These are phyloP conservation scores for Pterocles orientalis DNA, from an alignment of 2,113 vertebrate species.

Conservation along the genomic window DNA sequence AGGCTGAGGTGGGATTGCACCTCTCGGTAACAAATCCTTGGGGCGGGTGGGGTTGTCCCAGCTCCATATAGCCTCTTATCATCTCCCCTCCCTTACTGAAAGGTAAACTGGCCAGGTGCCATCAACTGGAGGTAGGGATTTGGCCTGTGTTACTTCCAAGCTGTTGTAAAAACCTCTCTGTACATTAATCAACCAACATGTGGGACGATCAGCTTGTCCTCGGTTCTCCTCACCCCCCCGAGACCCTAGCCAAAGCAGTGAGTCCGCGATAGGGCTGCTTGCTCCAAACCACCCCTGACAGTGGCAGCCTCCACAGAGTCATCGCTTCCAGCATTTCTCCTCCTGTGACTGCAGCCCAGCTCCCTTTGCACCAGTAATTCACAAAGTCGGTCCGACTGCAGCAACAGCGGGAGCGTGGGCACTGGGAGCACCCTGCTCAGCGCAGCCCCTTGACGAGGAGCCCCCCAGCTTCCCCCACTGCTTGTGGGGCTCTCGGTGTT, in stretches of 20 bases:
- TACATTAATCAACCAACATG: not conserved
- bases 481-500: not conserved
- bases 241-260: not conserved
- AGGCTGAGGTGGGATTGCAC: accelerated
- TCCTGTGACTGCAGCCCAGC: not conserved
- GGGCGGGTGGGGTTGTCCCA: not conserved
- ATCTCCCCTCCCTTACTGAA: not conserved
- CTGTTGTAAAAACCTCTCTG: not conserved
- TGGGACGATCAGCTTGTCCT: not conserved
- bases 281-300: not conserved
- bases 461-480: accelerated
- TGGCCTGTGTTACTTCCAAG: not conserved
- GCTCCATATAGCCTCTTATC: not conserved
- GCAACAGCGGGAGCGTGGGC: accelerated
- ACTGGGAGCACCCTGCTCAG: accelerated
- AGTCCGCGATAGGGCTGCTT: accelerated
- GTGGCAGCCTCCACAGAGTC: not conserved
- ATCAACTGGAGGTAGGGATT: not conserved
- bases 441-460: not conserved
- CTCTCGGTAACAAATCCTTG: not conserved
- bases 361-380: not conserved
- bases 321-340: accelerated
- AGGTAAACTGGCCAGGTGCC: not conserved
- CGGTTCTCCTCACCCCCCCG: not conserved
- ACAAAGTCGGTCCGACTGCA: not conserved